These are phyloP conservation scores for Crotalus helleri DNA, from an alignment of 2,113 vertebrate genomes.

Conservation along the genomic window DNA sequence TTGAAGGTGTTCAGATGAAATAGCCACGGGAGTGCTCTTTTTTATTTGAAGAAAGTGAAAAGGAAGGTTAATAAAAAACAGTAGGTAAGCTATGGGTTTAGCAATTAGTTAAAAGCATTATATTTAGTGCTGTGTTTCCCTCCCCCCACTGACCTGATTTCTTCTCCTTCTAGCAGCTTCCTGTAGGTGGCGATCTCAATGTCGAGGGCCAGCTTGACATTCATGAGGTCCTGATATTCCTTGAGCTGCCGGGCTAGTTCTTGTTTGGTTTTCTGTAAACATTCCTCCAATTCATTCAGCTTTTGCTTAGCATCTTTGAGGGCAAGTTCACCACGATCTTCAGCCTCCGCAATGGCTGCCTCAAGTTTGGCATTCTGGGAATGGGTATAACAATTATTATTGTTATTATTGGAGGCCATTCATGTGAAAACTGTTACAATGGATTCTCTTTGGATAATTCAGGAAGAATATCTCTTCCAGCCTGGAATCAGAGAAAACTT, in stretches of 20 bases:
- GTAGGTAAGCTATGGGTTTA: not conserved
- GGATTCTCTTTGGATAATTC: not conserved
- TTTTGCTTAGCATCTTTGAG: conserved; percentile 86
- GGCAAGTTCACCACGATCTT: conserved; percentile 87
- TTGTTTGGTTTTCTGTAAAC: conserved; percentile 87
- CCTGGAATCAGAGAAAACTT: not conserved
- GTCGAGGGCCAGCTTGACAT: conserved; percentile 87
- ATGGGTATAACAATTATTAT: not conserved
- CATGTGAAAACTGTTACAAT: not conserved
- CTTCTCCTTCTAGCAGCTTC: conserved; percentile 92
- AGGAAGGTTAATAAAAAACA: not conserved
- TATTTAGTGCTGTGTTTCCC: rapidly evolving
- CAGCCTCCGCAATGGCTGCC: conserved; percentile 67
- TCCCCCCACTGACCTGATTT: conserved; percentile 75
- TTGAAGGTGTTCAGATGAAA: not conserved
- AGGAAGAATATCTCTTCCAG: not conserved
- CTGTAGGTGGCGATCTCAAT: conserved; percentile 93
- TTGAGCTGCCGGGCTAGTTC: conserved; percentile 88
- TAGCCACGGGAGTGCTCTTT: not conserved
- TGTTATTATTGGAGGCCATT: not conserved
- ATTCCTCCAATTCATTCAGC: conserved; percentile 84
- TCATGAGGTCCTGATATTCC: conserved; percentile 95
- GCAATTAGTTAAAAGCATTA: not conserved
- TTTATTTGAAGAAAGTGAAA: not conserved
- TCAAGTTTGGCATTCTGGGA: conserved; percentile 72